Conservation (phyloP, 2,888 invertebrate species). For the Cremastobaeus sp. region DNA sequence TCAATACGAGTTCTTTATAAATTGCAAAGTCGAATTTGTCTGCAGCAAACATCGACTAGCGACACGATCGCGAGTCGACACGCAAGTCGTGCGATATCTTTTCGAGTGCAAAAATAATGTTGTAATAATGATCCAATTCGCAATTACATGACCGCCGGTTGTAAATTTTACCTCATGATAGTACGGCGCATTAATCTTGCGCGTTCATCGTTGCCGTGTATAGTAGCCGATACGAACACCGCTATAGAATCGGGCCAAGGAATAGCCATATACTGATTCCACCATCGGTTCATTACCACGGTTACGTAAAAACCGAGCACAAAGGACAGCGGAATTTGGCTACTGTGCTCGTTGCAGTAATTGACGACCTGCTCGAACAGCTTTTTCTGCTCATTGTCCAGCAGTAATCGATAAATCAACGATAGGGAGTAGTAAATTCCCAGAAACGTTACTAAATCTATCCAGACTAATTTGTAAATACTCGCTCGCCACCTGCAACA, state of each 20-base stretch:
- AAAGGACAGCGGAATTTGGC: constrained; percentile 94
- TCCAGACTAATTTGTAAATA: constrained; percentile 96
- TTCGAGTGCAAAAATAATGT: too few relatives aligned
- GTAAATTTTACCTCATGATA: constrained; percentile 77
- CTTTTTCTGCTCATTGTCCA: constrained; percentile 85
- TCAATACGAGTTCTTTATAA: too few relatives aligned
- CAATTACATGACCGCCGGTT: constrained; percentile 4
- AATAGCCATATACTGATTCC: constrained; percentile 81
- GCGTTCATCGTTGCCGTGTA: constrained; percentile 81
- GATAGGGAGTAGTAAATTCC: constrained; percentile 88
- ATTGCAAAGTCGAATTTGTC: too few relatives aligned
- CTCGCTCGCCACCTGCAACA: constrained; percentile 94
- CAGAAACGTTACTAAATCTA: constrained; percentile 90
- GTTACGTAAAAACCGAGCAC: constrained; percentile 96
- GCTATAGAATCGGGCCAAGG: constrained; percentile 82
- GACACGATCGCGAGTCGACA: too few relatives aligned
- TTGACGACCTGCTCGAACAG: constrained; percentile 89
- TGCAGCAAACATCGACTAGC: too few relatives aligned
- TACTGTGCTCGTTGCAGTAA: constrained; percentile 92
- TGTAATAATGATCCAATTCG: background rate
- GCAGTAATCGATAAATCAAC: constrained; percentile 85
- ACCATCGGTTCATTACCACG: constrained; percentile 95
- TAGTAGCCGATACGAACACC: constrained; percentile 81
- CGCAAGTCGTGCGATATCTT: too few relatives aligned
- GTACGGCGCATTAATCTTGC: constrained; percentile 81